Percentiles rank a stretch among this genome's conserved stretches.
Evolutionary conservation across 2,113 vertebrate species (phyloP).

Genomic region (Calidris pugnax): DNA sequence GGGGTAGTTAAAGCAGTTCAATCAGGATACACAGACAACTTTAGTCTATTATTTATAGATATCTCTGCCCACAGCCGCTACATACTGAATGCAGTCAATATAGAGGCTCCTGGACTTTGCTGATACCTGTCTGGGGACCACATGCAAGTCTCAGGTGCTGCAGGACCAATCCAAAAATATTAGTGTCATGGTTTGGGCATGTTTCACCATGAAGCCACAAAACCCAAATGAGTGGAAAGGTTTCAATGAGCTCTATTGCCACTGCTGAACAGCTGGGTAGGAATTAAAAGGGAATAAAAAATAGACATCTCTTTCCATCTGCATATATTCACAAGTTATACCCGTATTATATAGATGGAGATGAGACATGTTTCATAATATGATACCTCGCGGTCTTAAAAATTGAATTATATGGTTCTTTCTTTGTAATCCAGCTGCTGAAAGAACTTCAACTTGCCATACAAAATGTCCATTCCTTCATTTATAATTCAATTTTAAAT

Average conservation of each 20-base stretch:
- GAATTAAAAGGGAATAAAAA: not conserved
- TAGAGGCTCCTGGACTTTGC: not conserved
- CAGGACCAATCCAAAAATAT: not conserved
- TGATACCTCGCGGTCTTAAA: not conserved
- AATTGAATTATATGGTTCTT: not conserved
- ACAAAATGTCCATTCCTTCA: not conserved
- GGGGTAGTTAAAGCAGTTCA: not conserved
- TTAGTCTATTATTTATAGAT: not conserved
- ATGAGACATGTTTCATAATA: not conserved
- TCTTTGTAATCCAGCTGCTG: not conserved
- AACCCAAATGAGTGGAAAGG: not conserved
- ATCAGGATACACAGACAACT: not conserved
- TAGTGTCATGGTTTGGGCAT: not conserved
- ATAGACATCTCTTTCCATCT: not conserved
- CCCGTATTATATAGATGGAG: not conserved
- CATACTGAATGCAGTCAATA: not conserved
- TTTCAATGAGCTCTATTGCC: not conserved
- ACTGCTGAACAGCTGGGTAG: not conserved
- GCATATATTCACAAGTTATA: not conserved
- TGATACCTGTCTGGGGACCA: not conserved
- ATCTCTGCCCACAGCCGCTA: not conserved
- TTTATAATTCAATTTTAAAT: constrained; percentile 53
- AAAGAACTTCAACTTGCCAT: not conserved
- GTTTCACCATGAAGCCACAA: not conserved
- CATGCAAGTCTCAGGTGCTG: not conserved